Evolutionary conservation across 2,888 invertebrate species (phyloP), one percentile per base, ranked within the genome.

Genomic region (Machimus rusticus): DNA sequence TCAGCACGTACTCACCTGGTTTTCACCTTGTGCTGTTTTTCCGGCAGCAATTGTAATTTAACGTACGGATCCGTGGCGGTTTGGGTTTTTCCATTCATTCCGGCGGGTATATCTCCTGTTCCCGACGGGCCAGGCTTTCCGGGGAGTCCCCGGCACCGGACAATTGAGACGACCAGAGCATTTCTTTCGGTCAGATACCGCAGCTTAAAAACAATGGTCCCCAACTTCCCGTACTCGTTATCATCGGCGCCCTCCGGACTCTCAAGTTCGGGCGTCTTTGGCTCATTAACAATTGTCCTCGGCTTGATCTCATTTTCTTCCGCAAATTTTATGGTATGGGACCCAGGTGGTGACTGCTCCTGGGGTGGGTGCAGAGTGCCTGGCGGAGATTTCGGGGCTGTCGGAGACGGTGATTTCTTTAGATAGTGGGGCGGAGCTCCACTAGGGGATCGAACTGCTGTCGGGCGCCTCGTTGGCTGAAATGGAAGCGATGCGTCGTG

Each of bases 11-110:
- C 88, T 89, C 55, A 94, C 94, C 94, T 94, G 88, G 99, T 99
- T 93, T 99, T 99, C 87, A 98, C 99, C 93, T 98, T 98, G 92
- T 99, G 99, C 92, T 98, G 98, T 92, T 99, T 99, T 91, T 99
- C 99, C 0, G 99, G 99, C 89, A 99, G 93, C 57, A 99, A 94
- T 92, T 99, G 99, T 87, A 99, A 95, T 93, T 99, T 99, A 55
- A 99, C 98, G 93, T 99, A 99, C 0, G 99, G 99, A 94, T 99
- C 99, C 3, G 93, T 93, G 28, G 92, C 93, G 1, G 91, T 90
- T 90, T 93, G 93, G 5, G 92, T 93, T 88, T 93, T 93, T 78
- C 93, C 93, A 90, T 93, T 93, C 90, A 92, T 91, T 82, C 92
- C 92, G 14, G 91, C 90, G 66, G 92, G 93, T 88, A 93, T 90